phyloP scores from a whole-genome alignment of 2,797 vertebrate species.

The Monodelphis domestica region DNA sequence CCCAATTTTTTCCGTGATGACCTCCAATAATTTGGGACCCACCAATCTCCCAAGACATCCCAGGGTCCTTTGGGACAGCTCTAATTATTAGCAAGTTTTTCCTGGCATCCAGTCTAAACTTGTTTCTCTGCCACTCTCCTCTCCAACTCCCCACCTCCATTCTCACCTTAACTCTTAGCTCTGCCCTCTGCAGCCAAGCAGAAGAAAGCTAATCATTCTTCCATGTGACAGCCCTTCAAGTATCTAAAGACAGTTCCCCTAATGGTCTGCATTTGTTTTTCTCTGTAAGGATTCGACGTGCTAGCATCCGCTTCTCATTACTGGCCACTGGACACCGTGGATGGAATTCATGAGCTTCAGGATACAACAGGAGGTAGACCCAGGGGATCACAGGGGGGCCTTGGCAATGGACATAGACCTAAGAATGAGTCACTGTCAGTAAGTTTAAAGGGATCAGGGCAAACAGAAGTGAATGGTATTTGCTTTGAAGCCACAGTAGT shows the following conservation, averaged over 20 bases:
- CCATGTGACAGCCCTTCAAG: background rate
- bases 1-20: background rate
- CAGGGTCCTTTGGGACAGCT: background rate
- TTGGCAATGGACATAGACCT: slow-evolving; percentile 81
- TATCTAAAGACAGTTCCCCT: background rate
- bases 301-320: slow-evolving; percentile 95
- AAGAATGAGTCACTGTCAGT: slow-evolving; percentile 82
- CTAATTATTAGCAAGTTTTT: background rate
- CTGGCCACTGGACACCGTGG: slow-evolving; percentile 94
- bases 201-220: background rate
- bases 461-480: background rate
- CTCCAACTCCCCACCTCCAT: too few species aligned
- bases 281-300: slow-evolving; percentile 91
- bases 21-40: background rate
- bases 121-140: background rate
- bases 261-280: slow-evolving; percentile 46
- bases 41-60: background rate
- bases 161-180: background rate
- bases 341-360: slow-evolving; percentile 92
- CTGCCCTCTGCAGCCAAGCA: background rate
- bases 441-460: background rate
- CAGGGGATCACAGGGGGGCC: slow-evolving; percentile 81
- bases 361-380: slow-evolving; percentile 91
- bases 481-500: fast-evolving
- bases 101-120: background rate